A percentile compares a stretch with the other conserved stretches of the same genome.
Conservation (phyloP, 1,140 invertebrate species). For the Fopius arisanus region DNA sequence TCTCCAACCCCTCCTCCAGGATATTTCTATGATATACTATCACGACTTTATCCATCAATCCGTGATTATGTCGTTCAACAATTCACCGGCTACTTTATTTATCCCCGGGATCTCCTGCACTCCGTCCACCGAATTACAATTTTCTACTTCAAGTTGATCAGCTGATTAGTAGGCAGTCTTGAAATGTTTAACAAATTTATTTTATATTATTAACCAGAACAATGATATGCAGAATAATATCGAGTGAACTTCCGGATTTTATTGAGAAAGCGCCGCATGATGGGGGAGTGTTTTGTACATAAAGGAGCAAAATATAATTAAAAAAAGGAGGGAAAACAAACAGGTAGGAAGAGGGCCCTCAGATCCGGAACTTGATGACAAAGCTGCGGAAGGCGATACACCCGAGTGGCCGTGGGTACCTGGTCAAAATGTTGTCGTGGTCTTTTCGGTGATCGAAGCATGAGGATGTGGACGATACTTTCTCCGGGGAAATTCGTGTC, state of each 20-base stretch:
- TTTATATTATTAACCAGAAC: background rate
- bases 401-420: slow-evolving; percentile 52
- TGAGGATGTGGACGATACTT: slow-evolving; percentile 50
- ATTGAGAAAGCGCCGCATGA: background rate
- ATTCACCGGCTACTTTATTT: too few relatives aligned
- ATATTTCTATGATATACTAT: too few relatives aligned
- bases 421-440: slow-evolving; percentile 53
- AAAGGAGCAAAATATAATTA: slow-evolving; percentile 32
- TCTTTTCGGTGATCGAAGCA: slow-evolving; percentile 12
- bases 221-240: too few relatives aligned
- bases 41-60: too few relatives aligned
- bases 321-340: slow-evolving; percentile 30
- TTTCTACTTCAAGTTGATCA: too few relatives aligned
- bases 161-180: too few relatives aligned
- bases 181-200: too few relatives aligned
- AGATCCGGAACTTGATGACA: slow-evolving; percentile 64
- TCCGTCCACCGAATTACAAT: too few relatives aligned
- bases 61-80: too few relatives aligned
- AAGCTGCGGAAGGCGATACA: slow-evolving; percentile 65
- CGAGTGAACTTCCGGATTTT: slow-evolving; percentile 5
- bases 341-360: slow-evolving; percentile 42
- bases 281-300: background rate
- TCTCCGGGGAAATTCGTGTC: slow-evolving; percentile 30
- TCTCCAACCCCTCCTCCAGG: too few relatives aligned
- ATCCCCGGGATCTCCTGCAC: too few relatives aligned